These are phyloP conservation scores for Tor tambroides DNA, from an alignment of 2,113 vertebrate genomes.

Conservation along the genomic window DNA sequence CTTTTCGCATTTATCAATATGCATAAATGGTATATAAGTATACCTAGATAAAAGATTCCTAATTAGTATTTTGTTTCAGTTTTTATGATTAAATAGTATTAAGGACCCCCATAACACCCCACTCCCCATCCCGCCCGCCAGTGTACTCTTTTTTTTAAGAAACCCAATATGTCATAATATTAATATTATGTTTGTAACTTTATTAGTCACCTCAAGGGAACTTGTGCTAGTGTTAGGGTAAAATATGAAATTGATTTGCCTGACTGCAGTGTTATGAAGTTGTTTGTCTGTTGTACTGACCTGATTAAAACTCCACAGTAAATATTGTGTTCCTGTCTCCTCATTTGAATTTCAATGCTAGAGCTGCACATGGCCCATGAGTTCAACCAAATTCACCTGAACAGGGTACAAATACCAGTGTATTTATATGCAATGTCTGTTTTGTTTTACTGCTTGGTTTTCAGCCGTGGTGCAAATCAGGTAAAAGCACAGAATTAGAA, in stretches of 20 bases:
- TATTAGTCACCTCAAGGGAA: not conserved
- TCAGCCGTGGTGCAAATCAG: not conserved
- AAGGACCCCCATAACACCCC: not conserved
- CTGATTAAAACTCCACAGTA: slow-evolving; percentile 21
- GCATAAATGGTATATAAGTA: no score
- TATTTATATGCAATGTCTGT: not conserved
- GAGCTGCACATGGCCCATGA: not conserved
- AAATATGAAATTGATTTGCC: not conserved
- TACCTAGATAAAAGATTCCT: not conserved
- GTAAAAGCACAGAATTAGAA: not conserved
- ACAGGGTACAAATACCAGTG: not conserved
- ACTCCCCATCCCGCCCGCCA: not conserved
- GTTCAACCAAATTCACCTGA: slow-evolving; percentile 11
- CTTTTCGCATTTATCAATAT: no score
- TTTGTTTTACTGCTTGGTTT: not conserved
- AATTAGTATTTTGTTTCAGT: not conserved
- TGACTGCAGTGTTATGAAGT: not conserved
- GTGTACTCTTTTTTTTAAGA: not conserved
- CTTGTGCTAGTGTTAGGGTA: not conserved
- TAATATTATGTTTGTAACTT: not conserved
- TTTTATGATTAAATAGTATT: not conserved
- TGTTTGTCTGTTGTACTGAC: slow-evolving; percentile 25
- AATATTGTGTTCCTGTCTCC: slow-evolving; percentile 29
- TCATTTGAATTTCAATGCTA: slow-evolving; percentile 33
- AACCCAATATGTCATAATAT: not conserved